phyloP scores from a whole-genome alignment of 2,797 vertebrate species.

The Limnodromus scolopaceus region DNA sequence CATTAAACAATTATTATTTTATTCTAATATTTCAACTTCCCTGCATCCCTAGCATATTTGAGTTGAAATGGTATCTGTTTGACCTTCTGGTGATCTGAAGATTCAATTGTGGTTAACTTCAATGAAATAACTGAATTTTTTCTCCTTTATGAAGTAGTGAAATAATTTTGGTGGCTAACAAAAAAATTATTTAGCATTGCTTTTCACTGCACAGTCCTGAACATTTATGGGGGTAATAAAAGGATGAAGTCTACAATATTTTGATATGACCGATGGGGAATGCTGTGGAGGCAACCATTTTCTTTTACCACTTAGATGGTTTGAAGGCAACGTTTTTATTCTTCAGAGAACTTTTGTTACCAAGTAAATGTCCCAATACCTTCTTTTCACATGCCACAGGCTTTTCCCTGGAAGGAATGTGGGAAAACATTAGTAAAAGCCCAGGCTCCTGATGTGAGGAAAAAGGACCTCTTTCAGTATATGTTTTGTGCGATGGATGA shows the following conservation, averaged over 20 bases:
- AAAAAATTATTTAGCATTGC: not conserved
- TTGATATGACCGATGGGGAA: not conserved
- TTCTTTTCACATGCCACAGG: not conserved
- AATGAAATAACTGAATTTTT: not conserved
- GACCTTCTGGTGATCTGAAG: not conserved
- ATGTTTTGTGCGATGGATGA: not conserved
- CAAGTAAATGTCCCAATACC: not conserved
- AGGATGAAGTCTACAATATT: not conserved
- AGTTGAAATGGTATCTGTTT: not conserved
- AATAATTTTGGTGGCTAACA: not conserved
- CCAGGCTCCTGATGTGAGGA: not conserved
- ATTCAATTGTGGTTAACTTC: not conserved
- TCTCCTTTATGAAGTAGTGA: not conserved
- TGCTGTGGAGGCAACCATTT: not conserved
- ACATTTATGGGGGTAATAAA: not conserved
- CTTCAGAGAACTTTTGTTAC: not conserved
- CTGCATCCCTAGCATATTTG: not conserved
- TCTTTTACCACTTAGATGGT: not conserved
- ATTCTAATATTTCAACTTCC: not conserved
- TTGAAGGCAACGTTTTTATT: not conserved
- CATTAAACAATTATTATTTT: not conserved
- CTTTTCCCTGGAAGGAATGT: not conserved
- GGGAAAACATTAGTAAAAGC: not conserved
- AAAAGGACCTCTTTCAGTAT: not conserved
- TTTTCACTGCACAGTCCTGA: not conserved